phyloP scores from a whole-genome alignment of 2,797 vertebrate genomes.

The Champsocephalus esox region DNA sequence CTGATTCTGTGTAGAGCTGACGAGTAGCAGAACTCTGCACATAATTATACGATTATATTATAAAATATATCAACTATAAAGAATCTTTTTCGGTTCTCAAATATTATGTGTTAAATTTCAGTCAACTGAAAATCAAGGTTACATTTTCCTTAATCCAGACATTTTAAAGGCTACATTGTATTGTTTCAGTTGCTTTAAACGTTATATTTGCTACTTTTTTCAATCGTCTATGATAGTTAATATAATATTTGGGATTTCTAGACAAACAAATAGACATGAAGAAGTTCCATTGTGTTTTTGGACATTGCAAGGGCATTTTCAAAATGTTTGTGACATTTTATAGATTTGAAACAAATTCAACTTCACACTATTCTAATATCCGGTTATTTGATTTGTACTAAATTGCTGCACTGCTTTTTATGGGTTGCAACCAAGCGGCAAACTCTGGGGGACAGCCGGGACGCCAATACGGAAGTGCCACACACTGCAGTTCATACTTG shows the following conservation, averaged over 20 bases:
- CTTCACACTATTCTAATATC: no score
- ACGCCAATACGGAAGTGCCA: no score
- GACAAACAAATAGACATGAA: not conserved
- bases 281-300: not conserved
- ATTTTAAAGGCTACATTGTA: not conserved
- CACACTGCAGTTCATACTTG: no score
- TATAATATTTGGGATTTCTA: not conserved
- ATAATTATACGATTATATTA: not conserved
- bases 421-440: not conserved
- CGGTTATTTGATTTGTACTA: not conserved
- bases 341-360: not conserved
- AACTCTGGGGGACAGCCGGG: no score
- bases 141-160: no score
- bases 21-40: not conserved
- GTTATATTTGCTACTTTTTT: not conserved
- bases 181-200: not conserved
- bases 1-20: constrained; percentile 23
- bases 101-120: not conserved
- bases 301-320: not conserved
- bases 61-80: not conserved
- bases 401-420: not conserved
- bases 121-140: no score
- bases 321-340: not conserved
- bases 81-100: not conserved
- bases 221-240: not conserved